A percentile compares a stretch with the other conserved stretches of the same genome.
phyloP scores from a whole-genome alignment of 1,140 invertebrate genomes.

The Hydropsyche tenuis region DNA sequence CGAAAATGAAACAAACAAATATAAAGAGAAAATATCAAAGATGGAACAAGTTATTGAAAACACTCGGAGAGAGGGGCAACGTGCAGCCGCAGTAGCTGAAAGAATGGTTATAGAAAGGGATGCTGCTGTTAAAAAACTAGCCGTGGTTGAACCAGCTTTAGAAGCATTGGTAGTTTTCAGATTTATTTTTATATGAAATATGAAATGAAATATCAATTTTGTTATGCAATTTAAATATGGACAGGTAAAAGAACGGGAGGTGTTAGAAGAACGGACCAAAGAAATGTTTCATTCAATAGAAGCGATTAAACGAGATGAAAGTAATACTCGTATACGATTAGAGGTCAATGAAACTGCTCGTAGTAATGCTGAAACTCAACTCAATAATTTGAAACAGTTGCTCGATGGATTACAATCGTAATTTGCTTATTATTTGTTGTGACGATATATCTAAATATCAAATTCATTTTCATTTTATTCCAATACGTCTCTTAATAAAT shows the following conservation, averaged over 20 bases:
- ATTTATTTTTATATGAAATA: not conserved
- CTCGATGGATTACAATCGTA: not conserved
- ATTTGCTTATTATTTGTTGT: not conserved
- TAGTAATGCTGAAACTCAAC: not conserved
- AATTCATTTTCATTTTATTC: not conserved
- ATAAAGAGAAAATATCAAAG: not conserved
- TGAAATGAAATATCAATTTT: not conserved
- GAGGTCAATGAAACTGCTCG: not conserved
- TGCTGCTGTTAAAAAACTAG: not conserved
- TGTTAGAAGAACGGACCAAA: not conserved
- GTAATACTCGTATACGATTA: not conserved
- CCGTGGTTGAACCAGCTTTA: not conserved
- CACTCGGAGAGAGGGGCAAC: not conserved
- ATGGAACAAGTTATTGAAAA: not conserved
- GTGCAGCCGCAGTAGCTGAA: constrained; percentile 12
- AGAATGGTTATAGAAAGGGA: constrained; percentile 6
- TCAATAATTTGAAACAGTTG: not conserved
- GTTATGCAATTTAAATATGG: not conserved
- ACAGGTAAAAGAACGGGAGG: not conserved
- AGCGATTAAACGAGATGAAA: not conserved
- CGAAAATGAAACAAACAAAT: not conserved
- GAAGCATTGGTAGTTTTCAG: not conserved
- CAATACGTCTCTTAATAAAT: not conserved
- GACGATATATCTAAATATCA: not conserved
- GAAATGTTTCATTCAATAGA: not conserved